Evolutionary conservation across 2,888 invertebrate species (phyloP), one percentile per base, ranked within the genome.

Genomic region (Trichopoda pennipes): DNA sequence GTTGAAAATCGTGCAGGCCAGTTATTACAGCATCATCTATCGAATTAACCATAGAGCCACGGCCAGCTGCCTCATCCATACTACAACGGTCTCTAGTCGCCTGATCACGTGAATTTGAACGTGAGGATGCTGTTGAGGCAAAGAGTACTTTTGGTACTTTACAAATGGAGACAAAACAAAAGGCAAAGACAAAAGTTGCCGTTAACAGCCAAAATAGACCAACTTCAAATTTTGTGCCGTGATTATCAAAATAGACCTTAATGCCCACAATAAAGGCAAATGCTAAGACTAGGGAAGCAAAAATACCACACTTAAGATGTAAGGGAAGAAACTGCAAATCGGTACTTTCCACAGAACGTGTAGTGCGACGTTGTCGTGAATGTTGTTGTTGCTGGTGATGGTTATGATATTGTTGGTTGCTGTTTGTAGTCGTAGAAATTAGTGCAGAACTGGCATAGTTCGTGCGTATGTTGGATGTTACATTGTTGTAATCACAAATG

Each of bases 241-340:
- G 93, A 86, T 93, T 92, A 87, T 94, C 94, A 81, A 95, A 94
- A 87, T 95, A 95, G 89, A 94, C 94, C 90, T 95, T 95, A 28
- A 94, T 94, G 35, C 94, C 94, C 0, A 94, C 94, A 63, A 95
- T 92, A 87, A 95, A 94, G 47, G 94, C 93, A 0, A 94, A 94
- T 1, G 94, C 94, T 58, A 95, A 89, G 16, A 94, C 94, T 86
- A 95, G 93, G 0, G 95, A 94, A 49, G 94, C 94, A 91, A 95
- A 94, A 91, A 95, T 93, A 70, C 94, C 94, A 87, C 94, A 94
- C 90, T 94, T 94, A 61, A 94, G 90, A 84, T 94, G 94, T 17
- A 93, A 92, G 1, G 89, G 88, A 84, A 89, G 80, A 80, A 90
- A 85, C 73, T 90, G 89, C 4, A 88, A 86, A 19, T 89, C 89